Conservation (phyloP, 2,113 vertebrate species). For the Sinosuthora webbiana region DNA sequence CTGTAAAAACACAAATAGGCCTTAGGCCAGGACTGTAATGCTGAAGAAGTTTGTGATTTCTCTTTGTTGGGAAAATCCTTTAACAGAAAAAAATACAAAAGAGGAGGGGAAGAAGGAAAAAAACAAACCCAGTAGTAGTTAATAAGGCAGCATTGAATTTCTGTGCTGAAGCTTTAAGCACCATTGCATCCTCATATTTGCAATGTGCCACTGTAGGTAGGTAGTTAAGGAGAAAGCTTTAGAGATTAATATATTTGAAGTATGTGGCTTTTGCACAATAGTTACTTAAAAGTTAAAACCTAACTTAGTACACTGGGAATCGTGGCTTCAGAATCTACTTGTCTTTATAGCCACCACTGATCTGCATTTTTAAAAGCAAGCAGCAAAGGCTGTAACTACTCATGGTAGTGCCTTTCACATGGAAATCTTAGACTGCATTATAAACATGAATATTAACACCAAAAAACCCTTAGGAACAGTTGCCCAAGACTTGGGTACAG, state of each 20-base stretch:
- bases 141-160: not conserved
- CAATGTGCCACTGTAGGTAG: not conserved
- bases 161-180: not conserved
- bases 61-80: not conserved
- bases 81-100: not conserved
- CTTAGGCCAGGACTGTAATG: not conserved
- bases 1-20: not conserved
- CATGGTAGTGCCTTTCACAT: not conserved
- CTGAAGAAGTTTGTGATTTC: not conserved
- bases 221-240: not conserved
- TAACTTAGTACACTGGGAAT: not conserved
- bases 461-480: not conserved
- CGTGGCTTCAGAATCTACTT: not conserved
- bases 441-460: not conserved
- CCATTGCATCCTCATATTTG: not conserved
- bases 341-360: not conserved
- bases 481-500: not conserved
- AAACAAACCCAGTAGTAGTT: not conserved
- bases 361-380: not conserved
- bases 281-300: not conserved
- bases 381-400: not conserved
- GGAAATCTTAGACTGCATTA: not conserved
- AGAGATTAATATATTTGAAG: not conserved
- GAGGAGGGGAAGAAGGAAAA: accelerated
- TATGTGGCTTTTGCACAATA: not conserved